A percentile compares a stretch with the other conserved stretches of the same genome.
phyloP scores from a whole-genome alignment of 1,140 invertebrate genomes.

The Steinernema khuongi region DNA sequence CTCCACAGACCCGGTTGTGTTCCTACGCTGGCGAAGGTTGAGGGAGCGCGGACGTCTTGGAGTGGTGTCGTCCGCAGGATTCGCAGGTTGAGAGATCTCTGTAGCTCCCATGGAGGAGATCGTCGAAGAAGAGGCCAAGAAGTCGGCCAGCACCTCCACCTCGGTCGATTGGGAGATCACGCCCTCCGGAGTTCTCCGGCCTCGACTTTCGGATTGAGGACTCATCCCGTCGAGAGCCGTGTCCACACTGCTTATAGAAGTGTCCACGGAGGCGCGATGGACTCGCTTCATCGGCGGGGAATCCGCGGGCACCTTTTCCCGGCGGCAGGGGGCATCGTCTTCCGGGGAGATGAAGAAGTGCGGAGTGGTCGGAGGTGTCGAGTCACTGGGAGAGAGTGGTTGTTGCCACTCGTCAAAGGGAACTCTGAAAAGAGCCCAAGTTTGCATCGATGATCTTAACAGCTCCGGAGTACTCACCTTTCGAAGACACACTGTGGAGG shows the following conservation, averaged over 20 bases:
- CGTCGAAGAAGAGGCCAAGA: background rate
- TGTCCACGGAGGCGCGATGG: background rate
- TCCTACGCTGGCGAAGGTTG: conserved; percentile 44
- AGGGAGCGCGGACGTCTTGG: conserved; percentile 47
- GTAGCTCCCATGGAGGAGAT: background rate
- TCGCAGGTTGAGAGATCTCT: background rate
- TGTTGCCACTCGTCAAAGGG: background rate
- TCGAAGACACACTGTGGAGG: conserved; percentile 10
- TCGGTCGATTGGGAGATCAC: conserved; percentile 4
- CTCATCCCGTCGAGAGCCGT: background rate
- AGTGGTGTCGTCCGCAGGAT: background rate
- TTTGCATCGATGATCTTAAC: background rate
- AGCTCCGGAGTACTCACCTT: background rate
- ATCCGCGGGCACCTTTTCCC: background rate
- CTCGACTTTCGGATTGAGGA: background rate
- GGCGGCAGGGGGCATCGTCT: background rate
- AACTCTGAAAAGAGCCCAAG: background rate
- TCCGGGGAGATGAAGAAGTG: background rate
- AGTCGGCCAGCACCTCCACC: conserved; percentile 4
- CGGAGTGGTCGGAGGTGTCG: background rate
- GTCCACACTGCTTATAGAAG: background rate
- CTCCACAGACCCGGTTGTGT: conserved; percentile 17
- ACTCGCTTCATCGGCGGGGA: background rate
- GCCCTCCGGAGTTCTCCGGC: background rate
- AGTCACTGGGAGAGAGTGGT: background rate